These are phyloP conservation scores for Ptychochromis oligacanthus DNA, from an alignment of 2,113 vertebrate genomes.

Conservation along the genomic window DNA sequence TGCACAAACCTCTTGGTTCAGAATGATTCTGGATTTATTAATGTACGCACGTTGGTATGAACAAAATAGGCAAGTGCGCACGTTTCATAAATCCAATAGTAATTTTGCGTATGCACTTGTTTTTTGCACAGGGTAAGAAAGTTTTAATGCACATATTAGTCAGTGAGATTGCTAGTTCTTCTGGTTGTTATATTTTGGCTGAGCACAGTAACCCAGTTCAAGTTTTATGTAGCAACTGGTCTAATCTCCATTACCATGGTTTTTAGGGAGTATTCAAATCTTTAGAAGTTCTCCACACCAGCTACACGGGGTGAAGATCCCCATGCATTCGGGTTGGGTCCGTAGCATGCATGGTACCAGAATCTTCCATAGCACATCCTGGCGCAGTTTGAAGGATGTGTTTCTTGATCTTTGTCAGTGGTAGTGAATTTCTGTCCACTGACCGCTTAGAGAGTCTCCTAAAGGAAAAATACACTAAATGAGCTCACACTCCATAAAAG, in stretches of 20 bases:
- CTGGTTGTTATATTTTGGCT: neutral
- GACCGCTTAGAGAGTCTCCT: slow-evolving; percentile 81
- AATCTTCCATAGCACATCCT: slow-evolving; percentile 76
- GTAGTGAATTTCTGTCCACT: slow-evolving; percentile 82
- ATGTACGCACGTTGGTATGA: too few species aligned
- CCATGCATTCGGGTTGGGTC: slow-evolving; percentile 81
- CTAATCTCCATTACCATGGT: slow-evolving; percentile 55
- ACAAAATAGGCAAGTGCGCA: too few species aligned
- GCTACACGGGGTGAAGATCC: neutral
- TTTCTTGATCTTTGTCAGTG: slow-evolving; percentile 83
- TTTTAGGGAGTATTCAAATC: slow-evolving; percentile 42
- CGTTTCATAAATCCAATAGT: too few species aligned
- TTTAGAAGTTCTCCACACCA: slow-evolving; percentile 22
- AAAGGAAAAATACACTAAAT: neutral
- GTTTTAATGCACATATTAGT: too few species aligned
- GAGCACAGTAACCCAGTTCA: too few species aligned
- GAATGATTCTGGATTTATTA: too few species aligned
- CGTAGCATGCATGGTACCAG: slow-evolving; percentile 80
- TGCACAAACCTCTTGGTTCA: too few species aligned
- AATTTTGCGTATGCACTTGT: too few species aligned
- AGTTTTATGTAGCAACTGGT: neutral
- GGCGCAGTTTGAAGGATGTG: slow-evolving; percentile 71
- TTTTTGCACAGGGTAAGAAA: too few species aligned
- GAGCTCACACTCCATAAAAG: neutral
- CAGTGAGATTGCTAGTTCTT: neutral